These are phyloP conservation scores for Desmodus rotundus DNA, from an alignment of 2,113 vertebrate genomes.

Conservation along the genomic window DNA sequence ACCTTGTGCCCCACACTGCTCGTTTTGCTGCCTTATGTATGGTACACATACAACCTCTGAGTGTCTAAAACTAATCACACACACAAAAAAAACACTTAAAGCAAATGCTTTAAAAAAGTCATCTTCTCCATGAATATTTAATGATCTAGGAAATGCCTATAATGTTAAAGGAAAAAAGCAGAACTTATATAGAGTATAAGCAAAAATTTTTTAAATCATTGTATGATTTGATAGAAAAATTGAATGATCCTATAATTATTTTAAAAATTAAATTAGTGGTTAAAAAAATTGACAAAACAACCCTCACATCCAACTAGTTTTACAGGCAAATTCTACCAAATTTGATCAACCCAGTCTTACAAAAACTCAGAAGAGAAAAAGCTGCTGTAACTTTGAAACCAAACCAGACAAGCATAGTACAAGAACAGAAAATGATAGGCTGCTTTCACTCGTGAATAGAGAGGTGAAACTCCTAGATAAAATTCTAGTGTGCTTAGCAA, in stretches of 20 bases:
- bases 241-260: neutral
- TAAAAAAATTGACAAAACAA: neutral
- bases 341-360: neutral
- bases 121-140: neutral
- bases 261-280: neutral
- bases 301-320: neutral
- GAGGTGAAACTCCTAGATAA: neutral
- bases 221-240: neutral
- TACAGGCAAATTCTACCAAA: neutral
- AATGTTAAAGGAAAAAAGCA: neutral
- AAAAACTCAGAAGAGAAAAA: neutral
- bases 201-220: neutral
- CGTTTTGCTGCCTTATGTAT: fast-evolving
- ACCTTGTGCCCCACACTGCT: too few relatives aligned
- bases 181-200: neutral
- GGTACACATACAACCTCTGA: neutral
- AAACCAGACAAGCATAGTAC: neutral
- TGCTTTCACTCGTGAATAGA: neutral
- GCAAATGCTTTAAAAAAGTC: neutral
- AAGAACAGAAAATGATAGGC: neutral
- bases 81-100: neutral
- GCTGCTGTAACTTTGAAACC: neutral
- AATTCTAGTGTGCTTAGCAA: neutral
- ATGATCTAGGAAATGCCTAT: neutral
- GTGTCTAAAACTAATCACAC: neutral